Percentiles rank a stretch among this genome's conserved stretches.
These are phyloP conservation scores for Phalloptychus januarius DNA, from an alignment of 2,797 vertebrate genomes.

Conservation along the genomic window DNA sequence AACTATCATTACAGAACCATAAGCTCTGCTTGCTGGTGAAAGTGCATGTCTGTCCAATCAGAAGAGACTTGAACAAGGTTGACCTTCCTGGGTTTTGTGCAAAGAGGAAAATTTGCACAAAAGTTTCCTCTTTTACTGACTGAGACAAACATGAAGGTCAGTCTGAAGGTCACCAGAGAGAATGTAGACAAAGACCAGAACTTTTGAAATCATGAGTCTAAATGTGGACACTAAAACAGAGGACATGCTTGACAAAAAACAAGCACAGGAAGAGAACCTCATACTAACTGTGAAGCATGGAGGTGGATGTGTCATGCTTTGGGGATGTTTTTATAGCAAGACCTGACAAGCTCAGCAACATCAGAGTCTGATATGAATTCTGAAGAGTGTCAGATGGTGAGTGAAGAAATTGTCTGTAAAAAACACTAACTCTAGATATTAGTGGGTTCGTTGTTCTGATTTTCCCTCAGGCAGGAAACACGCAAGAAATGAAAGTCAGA, in stretches of 20 bases:
- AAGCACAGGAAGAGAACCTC: neutral
- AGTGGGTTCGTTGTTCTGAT: neutral
- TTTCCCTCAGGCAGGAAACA: neutral
- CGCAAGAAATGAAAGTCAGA: neutral
- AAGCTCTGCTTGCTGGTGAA: neutral
- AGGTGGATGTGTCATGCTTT: neutral
- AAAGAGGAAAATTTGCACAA: too few relatives aligned
- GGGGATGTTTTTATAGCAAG: neutral
- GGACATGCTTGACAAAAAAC: neutral
- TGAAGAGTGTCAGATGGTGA: neutral
- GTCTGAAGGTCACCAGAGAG: neutral
- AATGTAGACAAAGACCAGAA: neutral
- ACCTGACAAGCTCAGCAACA: neutral
- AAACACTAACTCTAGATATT: neutral
- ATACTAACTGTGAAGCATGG: neutral
- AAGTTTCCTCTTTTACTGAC: too few relatives aligned
- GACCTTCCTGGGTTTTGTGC: too few relatives aligned
- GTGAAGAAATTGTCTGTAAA: neutral
- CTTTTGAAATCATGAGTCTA: neutral
- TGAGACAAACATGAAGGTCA: neutral
- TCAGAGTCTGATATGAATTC: too few relatives aligned
- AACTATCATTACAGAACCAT: neutral
- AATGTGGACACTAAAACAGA: neutral
- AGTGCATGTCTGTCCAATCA: too few relatives aligned
- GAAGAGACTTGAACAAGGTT: too few relatives aligned